phyloP scores from a whole-genome alignment of 2,113 vertebrate genomes.

The Coregonus clupeaformis region DNA sequence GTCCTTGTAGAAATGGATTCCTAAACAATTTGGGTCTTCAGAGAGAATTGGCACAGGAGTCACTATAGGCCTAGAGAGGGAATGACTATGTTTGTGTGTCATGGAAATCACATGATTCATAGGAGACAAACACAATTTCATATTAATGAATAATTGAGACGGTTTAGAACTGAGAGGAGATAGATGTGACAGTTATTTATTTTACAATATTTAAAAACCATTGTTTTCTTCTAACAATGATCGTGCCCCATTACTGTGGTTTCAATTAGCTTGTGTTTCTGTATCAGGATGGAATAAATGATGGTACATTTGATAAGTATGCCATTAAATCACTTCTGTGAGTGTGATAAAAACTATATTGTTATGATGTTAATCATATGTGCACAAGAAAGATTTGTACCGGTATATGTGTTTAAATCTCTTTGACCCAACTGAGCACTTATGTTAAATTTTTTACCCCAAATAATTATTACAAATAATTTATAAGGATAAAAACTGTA shows the following conservation, averaged over 20 bases:
- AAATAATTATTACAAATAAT: background rate
- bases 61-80: slow-evolving; percentile 57
- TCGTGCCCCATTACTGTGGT: background rate
- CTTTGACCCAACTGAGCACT: too few relatives aligned
- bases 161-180: slow-evolving; percentile 68
- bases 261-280: background rate
- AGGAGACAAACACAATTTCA: slow-evolving; percentile 81
- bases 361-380: background rate
- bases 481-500: background rate
- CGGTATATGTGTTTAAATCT: too few relatives aligned
- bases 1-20: slow-evolving; percentile 70
- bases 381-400: background rate
- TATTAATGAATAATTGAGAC: slow-evolving; percentile 80
- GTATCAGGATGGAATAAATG: background rate
- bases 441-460: too few relatives aligned
- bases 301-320: background rate
- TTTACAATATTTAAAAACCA: too few relatives aligned
- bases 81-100: slow-evolving; percentile 62
- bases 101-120: slow-evolving; percentile 73
- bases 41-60: slow-evolving; percentile 67
- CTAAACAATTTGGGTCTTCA: slow-evolving; percentile 66
- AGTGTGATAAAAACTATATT: too few relatives aligned
- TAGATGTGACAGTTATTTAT: slow-evolving; percentile 52
- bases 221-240: too few relatives aligned
- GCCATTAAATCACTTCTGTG: background rate